phyloP scores from a whole-genome alignment of 2,113 vertebrate genomes.

The Indicator maculatus region DNA sequence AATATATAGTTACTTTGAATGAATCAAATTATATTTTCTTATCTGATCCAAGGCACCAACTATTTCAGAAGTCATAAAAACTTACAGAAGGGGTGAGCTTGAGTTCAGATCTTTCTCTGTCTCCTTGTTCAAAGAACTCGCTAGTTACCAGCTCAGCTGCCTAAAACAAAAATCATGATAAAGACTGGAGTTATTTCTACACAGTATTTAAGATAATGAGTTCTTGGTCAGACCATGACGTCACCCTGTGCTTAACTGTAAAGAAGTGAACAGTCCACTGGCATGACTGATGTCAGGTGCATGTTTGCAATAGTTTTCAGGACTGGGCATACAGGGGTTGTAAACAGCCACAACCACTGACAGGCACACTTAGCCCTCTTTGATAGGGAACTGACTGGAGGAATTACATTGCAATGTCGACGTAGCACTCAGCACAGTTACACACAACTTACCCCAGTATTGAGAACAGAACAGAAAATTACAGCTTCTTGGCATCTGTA shows the following conservation, averaged over 20 bases:
- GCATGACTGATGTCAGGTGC: neutral
- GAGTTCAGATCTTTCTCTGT: conserved; percentile 94
- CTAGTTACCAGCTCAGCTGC: conserved; percentile 98
- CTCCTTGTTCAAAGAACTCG: conserved; percentile 99
- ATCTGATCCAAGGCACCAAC: neutral
- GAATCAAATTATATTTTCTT: neutral
- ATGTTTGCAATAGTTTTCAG: neutral
- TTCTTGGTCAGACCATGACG: neutral
- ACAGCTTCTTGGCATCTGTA: neutral
- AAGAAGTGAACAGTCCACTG: neutral
- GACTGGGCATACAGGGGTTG: neutral
- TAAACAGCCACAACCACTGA: neutral
- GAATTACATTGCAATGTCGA: neutral
- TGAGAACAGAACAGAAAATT: neutral
- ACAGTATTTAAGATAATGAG: neutral
- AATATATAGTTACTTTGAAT: neutral
- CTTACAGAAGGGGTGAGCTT: conserved; percentile 98
- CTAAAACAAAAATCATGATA: conserved; percentile 73
- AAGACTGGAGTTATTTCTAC: neutral
- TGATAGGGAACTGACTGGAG: neutral
- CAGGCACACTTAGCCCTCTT: neutral
- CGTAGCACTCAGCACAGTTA: neutral
- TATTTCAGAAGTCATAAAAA: conserved; percentile 17
- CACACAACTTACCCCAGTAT: neutral
- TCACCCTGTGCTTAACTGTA: neutral